Base-by-base conservation (phyloP, 2,888 invertebrate species). In the Fragum fragum region DNA sequence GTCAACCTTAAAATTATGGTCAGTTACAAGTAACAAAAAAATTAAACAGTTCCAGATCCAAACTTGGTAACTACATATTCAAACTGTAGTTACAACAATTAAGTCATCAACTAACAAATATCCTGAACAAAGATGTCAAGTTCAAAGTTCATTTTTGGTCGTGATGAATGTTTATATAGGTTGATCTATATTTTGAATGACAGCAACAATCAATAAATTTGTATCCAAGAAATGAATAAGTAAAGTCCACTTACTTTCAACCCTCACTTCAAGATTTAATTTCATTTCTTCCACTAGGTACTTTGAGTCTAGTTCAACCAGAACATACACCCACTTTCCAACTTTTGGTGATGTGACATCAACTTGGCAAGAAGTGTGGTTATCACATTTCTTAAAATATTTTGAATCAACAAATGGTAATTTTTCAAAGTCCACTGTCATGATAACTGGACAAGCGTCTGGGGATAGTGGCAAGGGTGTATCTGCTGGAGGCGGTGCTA, bases 361-460 rank as follows among this genome's bases (percentile, higher is more conserved):
- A 39, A 83, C 3, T 11, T 70, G 42, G 81, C 88, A 88, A 16
- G 29, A n/a, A 11, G 78, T 36, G 14, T 23, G 21, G 39, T 75
- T 74, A 47, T 66, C 76, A 76, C 78, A 79, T 6, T 76, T 63
- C 14, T 32, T 52, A 21, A 63, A 16, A 14, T 42, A 55, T 21
- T 53, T 55, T 14, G 79, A 47, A 59, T 57, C 32, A 1, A 23
- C 11, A 0, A 69, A 63, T 1, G 83, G 83, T 28, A 87, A 66
- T n/a, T 73, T 76, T 59, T 76, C 83, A 7, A 83, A 71, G 1
- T 84, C 79, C 1, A 85, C 39, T 14, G 59, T 71, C 42, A 88
- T 61, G 7, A 57, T 72, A 5, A 90, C 68, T 7, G 89, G 87
- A 82, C 90, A 90, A 7, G 63, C 26, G 9, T 42, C 32, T 52